A percentile compares a stretch with the other conserved stretches of the same genome.
These are phyloP conservation scores for Monoplex corrugatus DNA, from an alignment of 2,888 invertebrate species.

Conservation along the genomic window DNA sequence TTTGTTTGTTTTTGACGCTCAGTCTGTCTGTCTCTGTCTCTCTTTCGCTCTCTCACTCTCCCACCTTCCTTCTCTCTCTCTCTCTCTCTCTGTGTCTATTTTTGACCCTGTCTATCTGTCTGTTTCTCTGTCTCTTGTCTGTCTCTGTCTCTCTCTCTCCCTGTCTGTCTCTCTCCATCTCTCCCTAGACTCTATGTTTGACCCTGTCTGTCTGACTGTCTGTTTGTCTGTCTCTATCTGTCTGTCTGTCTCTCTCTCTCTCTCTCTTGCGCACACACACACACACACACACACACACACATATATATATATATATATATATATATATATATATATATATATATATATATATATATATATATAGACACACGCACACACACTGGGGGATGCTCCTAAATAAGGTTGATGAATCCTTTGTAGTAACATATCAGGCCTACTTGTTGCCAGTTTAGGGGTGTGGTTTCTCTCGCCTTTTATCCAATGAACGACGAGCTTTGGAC, in stretches of 20 bases:
- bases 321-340: constrained; percentile 28
- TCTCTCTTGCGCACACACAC: background rate
- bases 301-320: constrained; percentile 4
- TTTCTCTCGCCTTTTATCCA: no score
- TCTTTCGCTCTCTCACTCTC: background rate
- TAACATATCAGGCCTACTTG: no score
- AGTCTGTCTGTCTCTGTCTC: no score
- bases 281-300: background rate
- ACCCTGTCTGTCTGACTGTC: constrained; percentile 33
- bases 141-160: background rate
- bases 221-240: background rate
- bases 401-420: no score
- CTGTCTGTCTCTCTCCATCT: constrained; percentile 11
- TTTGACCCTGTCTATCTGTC: background rate
- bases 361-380: constrained; percentile 13
- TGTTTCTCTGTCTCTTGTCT: no score
- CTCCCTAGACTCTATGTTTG: constrained; percentile 24
- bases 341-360: background rate
- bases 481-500: no score
- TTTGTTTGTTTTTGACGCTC: background rate
- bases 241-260: no score
- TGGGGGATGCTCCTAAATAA: no score
- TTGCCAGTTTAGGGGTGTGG: no score
- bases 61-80: constrained; percentile 17
- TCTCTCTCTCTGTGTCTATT: no score